Conservation (phyloP, 2,797 vertebrate species). For the Tiaroga cobitis region DNA sequence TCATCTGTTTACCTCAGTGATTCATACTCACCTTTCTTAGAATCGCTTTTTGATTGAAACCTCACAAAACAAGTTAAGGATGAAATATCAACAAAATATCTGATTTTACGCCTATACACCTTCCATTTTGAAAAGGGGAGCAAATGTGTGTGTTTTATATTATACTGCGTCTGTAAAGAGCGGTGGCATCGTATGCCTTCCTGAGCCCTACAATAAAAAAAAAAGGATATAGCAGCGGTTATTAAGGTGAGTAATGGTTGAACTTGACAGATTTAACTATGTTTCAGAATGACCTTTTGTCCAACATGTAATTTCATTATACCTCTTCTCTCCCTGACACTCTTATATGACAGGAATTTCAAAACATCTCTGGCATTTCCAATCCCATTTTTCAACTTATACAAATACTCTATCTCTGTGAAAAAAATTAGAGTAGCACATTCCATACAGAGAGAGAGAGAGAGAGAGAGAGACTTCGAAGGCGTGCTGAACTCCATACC, state of each 20-base stretch:
- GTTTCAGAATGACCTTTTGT: background rate
- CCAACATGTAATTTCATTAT: background rate
- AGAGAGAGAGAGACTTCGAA: background rate
- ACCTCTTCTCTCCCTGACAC: background rate
- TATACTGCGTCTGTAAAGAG: background rate
- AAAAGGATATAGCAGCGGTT: background rate
- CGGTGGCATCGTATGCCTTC: background rate
- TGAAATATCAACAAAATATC: constrained; percentile 25
- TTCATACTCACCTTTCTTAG: background rate
- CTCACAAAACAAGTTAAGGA: background rate
- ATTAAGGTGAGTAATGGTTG: background rate
- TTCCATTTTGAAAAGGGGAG: background rate
- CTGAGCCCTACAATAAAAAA: constrained; percentile 14
- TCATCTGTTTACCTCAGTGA: constrained; percentile 14
- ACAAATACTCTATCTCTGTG: constrained; percentile 25
- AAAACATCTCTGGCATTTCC: constrained; percentile 20
- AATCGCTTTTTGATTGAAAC: constrained; percentile 29
- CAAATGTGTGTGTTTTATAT: background rate
- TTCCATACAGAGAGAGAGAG: constrained; percentile 4
- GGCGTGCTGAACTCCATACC: background rate
- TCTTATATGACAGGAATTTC: background rate
- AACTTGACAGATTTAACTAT: background rate
- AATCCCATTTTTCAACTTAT: constrained; percentile 3
- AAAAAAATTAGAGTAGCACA: constrained; percentile 11
- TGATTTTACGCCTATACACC: background rate